Evolutionary conservation across 2,113 vertebrate species (phyloP), one percentile per base, ranked within the genome.

Genomic region (Colistium nudipinnis): DNA sequence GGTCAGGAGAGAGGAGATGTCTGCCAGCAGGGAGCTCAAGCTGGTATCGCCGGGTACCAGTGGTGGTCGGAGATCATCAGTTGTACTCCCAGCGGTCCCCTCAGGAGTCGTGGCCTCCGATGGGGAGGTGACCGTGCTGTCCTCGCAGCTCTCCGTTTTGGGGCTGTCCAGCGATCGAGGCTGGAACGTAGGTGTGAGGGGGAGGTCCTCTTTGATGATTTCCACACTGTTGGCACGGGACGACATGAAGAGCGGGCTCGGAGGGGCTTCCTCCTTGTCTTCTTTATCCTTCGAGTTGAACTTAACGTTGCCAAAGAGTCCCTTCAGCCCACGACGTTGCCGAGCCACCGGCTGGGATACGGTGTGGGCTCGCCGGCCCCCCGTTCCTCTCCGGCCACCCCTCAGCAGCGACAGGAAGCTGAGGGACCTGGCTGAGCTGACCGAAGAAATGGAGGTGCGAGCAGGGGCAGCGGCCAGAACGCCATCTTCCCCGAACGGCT

Each of bases 1-100:
- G 93, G 95, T 98, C 93, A 98, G 94, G 92, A 98, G 94, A 88
- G 97, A 99, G 86, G 97, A 98, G 91, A 98, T 97, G 91, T 99
- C 98, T 87, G 95, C 96, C 90, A 99, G 95, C 93, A 99, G 90
- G 79, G 94, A 93, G 93, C 96, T 98, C 88, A 98, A 94, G 82
- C 94, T 91, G 74, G 91, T 93, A 83, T 95, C 93, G 41, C 92
- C 94, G 14, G 93, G 96, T 74, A 94, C 92, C 83, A 95, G 85
- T 60, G 95, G 94, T 47, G 94, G 93, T 67, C 92, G 48, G 90
- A 49, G 67, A 89, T 89, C 74, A 49, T 45, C 48, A 60, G 74
- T 38, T 69, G 12, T 74, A 74, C 82, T 65, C 36, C 24, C 91
- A 35, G 91, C 38, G 83, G 91, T 90, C 89, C 84, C 84, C 84